phyloP scores from a whole-genome alignment of 2,797 vertebrate genomes.

The Numenius phaeopus region DNA sequence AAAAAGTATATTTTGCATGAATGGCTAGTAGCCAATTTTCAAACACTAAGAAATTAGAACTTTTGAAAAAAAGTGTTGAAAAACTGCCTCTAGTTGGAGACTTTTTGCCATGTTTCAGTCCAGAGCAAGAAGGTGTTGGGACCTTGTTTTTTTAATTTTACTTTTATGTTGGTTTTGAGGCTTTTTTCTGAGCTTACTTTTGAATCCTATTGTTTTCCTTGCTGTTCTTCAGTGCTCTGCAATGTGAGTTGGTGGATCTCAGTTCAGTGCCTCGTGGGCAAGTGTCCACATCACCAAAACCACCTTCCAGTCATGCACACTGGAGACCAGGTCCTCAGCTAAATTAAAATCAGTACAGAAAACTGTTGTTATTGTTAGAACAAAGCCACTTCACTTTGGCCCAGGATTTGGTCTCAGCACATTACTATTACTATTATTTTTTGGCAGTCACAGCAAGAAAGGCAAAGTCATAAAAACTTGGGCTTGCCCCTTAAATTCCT shows the following conservation, averaged over 20 bases:
- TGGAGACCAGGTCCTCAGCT: background rate
- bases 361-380: background rate
- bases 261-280: slow-evolving; percentile 41
- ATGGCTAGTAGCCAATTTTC: background rate
- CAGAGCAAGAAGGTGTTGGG: background rate
- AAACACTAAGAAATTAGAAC: background rate
- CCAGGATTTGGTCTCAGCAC: background rate
- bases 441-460: background rate
- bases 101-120: background rate
- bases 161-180: background rate
- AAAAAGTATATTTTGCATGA: background rate
- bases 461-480: background rate
- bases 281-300: slow-evolving; percentile 31
- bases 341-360: background rate
- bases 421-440: background rate
- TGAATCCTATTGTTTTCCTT: background rate
- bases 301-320: background rate
- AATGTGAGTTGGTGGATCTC: slow-evolving; percentile 51
- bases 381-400: background rate
- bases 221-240: background rate
- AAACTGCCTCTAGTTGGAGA: background rate
- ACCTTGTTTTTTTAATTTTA: background rate
- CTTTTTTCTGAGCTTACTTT: background rate
- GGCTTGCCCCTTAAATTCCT: background rate
- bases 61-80: background rate